A percentile compares a stretch with the other conserved stretches of the same genome.
Evolutionary conservation across 2,888 invertebrate genomes (phyloP).

Genomic region (Gandaritis pyraliata): DNA sequence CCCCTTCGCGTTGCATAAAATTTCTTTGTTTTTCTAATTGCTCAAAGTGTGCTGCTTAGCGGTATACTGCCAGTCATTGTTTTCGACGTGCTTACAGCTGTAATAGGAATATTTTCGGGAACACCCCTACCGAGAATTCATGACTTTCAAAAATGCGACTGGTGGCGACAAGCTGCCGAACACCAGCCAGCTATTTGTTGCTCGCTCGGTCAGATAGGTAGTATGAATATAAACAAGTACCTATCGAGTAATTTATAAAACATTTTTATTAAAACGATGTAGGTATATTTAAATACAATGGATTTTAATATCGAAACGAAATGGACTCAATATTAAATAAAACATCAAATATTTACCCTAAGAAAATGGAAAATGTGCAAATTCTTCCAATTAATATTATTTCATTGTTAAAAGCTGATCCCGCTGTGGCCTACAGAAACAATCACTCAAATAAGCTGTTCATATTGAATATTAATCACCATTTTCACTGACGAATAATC

Average conservation of each 20-base stretch:
- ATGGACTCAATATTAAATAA: conserved; percentile 60
- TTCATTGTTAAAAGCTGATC: conserved; percentile 66
- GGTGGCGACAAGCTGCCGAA: conserved; percentile 54
- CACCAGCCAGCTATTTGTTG: conserved; percentile 49
- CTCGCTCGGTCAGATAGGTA: conserved; percentile 7
- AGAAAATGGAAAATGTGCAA: conserved; percentile 64
- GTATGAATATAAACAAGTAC: conserved; percentile 34
- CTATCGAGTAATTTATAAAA: background rate
- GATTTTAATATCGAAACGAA: conserved; percentile 4
- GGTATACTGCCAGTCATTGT: conserved; percentile 79
- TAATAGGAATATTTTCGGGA: conserved; percentile 76
- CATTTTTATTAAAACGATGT: too few relatives aligned
- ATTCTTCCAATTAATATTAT: conserved; percentile 69
- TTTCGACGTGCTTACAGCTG: conserved; percentile 70
- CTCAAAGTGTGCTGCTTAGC: conserved; percentile 80
- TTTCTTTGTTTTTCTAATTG: conserved; percentile 83
- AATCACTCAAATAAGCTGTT: conserved; percentile 82
- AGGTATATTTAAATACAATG: too few relatives aligned
- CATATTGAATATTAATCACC: conserved; percentile 83
- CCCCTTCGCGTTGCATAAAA: conserved; percentile 66
- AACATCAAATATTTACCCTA: conserved; percentile 66
- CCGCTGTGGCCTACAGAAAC: conserved; percentile 68
- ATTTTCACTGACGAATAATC: conserved; percentile 81
- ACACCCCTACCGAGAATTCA: conserved; percentile 66
- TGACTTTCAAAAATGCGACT: conserved; percentile 69